Base-by-base conservation (phyloP, 2,113 vertebrate species). In the Myocastor coypus region DNA sequence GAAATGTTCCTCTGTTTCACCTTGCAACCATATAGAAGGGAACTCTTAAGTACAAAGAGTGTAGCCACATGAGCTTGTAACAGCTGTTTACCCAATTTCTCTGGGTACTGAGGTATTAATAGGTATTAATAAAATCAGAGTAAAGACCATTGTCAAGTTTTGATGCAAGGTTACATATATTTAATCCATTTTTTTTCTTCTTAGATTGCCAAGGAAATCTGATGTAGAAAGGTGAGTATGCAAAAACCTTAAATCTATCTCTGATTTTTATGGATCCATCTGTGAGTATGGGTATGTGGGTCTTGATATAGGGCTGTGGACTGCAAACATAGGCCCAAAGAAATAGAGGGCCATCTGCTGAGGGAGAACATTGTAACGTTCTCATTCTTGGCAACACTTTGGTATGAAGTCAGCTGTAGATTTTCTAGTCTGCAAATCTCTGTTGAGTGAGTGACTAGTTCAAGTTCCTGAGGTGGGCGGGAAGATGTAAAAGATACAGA, bases 141-240 rank as follows among this genome's bases (percentile, higher is more conserved):
- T 84, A 94, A 95, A 92, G 85, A 78, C 46, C 4, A 28, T 87
- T 87, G 61, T 19, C 40, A 86, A 37, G 57, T 73, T 94, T 85
- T 87, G 40, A 86, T 95, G 84, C 91, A 87, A 61, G 24, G 22
- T 66, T 85, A 3, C 30, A 83, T 93, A 37, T 87, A 59, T 98
- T 97, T 95, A 30, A 83, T 96, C 83, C 30, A 52, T 91, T 50
- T 86, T 26, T 61, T 30, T 52, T 68, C 55, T 88, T 93, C 1
- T 97, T 97, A 99, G 99, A 52, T 99, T 99, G 68, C 99, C 99
- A 92, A 99, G 99, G 93, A 99, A 99, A 98, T 99, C 99, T 19
- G 99, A 99, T 98, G 99, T 99, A 99, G 99, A 99, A 98, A 99
- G 99, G 99, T 99, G 97, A 99, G 98, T 98, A 96, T 91, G 42